These are phyloP conservation scores for Polyommatus iphigenia DNA, from an alignment of 2,888 invertebrate genomes.

Conservation along the genomic window DNA sequence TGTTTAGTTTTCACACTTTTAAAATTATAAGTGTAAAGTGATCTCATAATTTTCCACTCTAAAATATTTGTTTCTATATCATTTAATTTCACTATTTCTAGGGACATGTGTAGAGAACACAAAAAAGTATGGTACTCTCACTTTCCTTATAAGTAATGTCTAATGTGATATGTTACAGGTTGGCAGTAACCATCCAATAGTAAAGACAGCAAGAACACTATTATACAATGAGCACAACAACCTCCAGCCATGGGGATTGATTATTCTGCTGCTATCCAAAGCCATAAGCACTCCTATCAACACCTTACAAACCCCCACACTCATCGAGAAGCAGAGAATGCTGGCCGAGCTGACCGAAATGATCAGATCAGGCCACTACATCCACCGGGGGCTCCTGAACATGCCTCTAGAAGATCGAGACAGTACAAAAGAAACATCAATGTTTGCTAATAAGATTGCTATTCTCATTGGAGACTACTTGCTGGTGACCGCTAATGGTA, in stretches of 20 bases:
- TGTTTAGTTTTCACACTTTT: background rate
- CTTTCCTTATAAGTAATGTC: background rate
- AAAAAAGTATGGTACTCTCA: no score
- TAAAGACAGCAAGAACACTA: slow-evolving; percentile 91
- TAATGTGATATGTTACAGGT: slow-evolving; percentile 64
- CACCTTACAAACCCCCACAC: slow-evolving; percentile 78
- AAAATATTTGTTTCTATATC: background rate
- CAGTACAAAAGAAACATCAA: slow-evolving; percentile 83
- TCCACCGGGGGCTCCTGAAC: slow-evolving; percentile 84
- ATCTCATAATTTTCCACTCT: background rate
- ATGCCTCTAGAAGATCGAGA: slow-evolving; percentile 70
- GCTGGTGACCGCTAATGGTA: slow-evolving; percentile 89
- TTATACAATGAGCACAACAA: slow-evolving; percentile 90
- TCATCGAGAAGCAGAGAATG: slow-evolving; percentile 75
- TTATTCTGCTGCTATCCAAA: slow-evolving; percentile 90
- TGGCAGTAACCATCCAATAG: slow-evolving; percentile 91
- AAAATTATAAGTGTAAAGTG: background rate
- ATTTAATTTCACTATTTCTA: background rate
- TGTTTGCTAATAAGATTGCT: slow-evolving; percentile 94
- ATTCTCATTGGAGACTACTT: slow-evolving; percentile 92
- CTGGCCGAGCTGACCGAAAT: slow-evolving; percentile 89
- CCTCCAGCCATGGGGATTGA: slow-evolving; percentile 91
- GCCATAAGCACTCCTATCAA: slow-evolving; percentile 81
- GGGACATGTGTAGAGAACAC: no score
- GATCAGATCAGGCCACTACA: slow-evolving; percentile 91